Percentiles rank a stretch among this genome's conserved stretches.
Evolutionary conservation across 2,113 vertebrate genomes (phyloP).

Genomic region (Xenotilapia caudafasciata): DNA sequence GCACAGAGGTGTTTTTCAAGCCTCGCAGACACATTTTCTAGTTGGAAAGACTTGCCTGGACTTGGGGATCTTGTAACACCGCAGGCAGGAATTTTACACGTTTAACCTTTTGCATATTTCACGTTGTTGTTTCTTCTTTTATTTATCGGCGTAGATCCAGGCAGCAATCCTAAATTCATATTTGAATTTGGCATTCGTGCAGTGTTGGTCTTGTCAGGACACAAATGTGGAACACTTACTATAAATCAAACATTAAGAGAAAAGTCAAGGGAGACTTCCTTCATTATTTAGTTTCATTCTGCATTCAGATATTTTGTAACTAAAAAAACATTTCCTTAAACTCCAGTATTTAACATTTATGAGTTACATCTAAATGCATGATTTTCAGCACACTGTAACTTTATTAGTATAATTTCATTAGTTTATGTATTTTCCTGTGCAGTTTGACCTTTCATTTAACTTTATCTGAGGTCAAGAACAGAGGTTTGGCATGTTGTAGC

Average conservation of each 20-base stretch:
- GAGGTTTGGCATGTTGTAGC: background rate
- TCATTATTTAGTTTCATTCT: background rate
- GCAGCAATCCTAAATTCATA: background rate
- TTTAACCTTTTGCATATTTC: background rate
- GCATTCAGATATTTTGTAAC: background rate
- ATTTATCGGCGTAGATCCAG: background rate
- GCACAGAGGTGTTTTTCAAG: background rate
- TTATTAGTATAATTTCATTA: background rate
- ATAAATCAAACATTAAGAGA: background rate
- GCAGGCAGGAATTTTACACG: background rate
- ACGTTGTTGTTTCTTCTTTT: background rate
- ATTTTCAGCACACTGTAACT: background rate
- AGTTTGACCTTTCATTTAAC: fast-evolving
- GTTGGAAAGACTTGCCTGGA: background rate
- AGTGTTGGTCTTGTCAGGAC: background rate
- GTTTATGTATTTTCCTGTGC: background rate
- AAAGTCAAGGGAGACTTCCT: background rate
- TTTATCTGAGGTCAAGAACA: background rate
- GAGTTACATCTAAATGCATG: fast-evolving
- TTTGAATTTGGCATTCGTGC: background rate
- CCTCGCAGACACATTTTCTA: background rate
- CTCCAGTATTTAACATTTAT: background rate
- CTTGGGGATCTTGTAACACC: background rate
- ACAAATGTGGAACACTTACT: background rate
- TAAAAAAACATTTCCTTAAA: background rate